Evolutionary conservation across 2,797 vertebrate genomes (phyloP).

Genomic region (Loris lydekkerianus): DNA sequence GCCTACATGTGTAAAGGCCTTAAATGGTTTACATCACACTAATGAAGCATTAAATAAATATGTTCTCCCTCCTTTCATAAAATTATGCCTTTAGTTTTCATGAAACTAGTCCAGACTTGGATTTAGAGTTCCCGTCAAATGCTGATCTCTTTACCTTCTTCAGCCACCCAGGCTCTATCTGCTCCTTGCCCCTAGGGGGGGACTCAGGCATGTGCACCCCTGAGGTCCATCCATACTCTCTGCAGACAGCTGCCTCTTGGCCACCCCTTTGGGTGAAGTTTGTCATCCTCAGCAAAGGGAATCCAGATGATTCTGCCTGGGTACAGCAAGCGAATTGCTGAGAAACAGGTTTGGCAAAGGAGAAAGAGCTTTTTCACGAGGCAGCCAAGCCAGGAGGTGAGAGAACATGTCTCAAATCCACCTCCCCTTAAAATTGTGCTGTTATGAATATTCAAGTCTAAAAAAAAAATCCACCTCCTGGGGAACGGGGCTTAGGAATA

Average conservation of each 20-base stretch:
- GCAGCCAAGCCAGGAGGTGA: neutral
- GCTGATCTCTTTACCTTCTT: neutral
- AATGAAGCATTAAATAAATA: neutral
- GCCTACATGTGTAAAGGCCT: neutral
- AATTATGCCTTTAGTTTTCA: neutral
- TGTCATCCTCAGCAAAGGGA: neutral
- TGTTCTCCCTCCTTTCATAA: neutral
- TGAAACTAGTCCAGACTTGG: neutral
- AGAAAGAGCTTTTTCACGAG: neutral
- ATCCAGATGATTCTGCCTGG: neutral
- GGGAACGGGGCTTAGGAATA: neutral
- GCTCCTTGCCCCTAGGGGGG: neutral
- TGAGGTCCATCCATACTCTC: accelerated
- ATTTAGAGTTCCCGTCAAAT: neutral
- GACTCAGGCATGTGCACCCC: neutral
- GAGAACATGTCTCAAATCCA: neutral
- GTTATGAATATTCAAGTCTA: too few species aligned
- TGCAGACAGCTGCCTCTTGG: neutral
- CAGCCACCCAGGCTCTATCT: neutral
- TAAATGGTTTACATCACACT: neutral
- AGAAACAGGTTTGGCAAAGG: neutral
- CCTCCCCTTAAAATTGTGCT: too few species aligned
- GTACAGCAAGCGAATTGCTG: neutral
- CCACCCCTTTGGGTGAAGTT: neutral
- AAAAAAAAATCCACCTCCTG: neutral